phyloP scores from a whole-genome alignment of 2,113 vertebrate genomes.

The Paedocypris sp. region DNA sequence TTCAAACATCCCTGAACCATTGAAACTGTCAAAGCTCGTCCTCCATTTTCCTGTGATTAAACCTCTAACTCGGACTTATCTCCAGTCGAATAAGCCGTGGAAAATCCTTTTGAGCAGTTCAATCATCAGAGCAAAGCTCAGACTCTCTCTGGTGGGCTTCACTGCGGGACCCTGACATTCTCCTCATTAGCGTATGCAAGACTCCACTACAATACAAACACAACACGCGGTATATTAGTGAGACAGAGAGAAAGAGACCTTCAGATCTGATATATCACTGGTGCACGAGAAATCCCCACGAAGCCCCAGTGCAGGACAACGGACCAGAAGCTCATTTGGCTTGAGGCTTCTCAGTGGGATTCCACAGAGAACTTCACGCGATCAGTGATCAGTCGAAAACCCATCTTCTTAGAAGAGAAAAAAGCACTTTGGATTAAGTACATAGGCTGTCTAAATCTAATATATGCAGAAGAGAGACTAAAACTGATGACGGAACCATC shows the following conservation, averaged over 20 bases:
- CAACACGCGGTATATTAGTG: too few species aligned
- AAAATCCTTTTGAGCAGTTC: slow-evolving; percentile 17
- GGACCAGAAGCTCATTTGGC: background rate
- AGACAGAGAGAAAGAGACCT: too few species aligned
- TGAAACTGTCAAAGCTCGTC: slow-evolving; percentile 10
- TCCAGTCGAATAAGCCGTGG: slow-evolving; percentile 16
- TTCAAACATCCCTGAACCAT: slow-evolving; percentile 21
- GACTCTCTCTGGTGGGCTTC: background rate
- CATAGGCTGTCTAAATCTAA: too few species aligned
- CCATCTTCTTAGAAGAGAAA: background rate
- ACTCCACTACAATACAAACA: background rate
- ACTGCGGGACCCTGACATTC: background rate
- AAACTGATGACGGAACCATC: too few species aligned
- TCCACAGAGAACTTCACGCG: background rate
- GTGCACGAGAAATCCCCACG: background rate
- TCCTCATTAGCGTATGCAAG: background rate
- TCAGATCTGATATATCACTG: too few species aligned
- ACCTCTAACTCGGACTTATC: slow-evolving; percentile 7
- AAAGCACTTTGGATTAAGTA: too few species aligned
- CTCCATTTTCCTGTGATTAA: slow-evolving; percentile 2
- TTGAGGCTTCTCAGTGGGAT: background rate
- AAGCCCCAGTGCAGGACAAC: background rate
- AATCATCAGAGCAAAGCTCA: background rate
- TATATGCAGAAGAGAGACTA: too few species aligned
- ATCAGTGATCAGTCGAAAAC: background rate